Evolutionary conservation across 2,797 vertebrate genomes (phyloP), one percentile per base, ranked within the genome.

Genomic region (Tangara arthus): DNA sequence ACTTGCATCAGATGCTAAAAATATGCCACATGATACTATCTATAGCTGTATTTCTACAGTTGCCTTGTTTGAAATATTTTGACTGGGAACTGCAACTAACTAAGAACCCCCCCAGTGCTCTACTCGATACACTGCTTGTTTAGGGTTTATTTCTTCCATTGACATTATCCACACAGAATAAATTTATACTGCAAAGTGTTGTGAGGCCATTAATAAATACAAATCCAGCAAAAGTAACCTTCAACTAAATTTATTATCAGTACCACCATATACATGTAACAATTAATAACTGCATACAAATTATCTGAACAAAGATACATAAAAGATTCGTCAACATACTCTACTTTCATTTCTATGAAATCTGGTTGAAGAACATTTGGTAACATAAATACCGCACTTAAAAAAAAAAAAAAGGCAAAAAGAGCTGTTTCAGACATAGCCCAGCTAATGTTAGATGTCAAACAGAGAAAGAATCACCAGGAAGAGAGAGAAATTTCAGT

Each of bases 1-100:
- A 72, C 94, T 97, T 97, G 94, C 95, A 97, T 96, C 96, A 97
- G 78, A 96, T 78, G 94, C 87, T 97, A 96, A 98, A 97, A 97
- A 97, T 97, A 98, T 84, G 96, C 91, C 96, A 94, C 32, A 86
- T 76, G 95, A 96, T 94, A 95, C 97, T 95, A 96, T 94, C 94
- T 94, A 93, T 93, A 96, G 85, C 53, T 78, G 57, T 79, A 97
- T 96, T 98, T 97, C 95, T 91, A 78, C 83, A 92, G 53, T 94
- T 86, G 93, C 75, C 83, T 82, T 84, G 53, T 95, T 90, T 89
- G 94, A 97, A 97, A 97, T 95, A 91, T 97, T 97, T 97, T 96
- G 92, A 96, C 91, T 68, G 41, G 71, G 69, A 96, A 84, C 66
- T 64, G 56, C 82, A 50, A 57, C 90, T 95, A 93, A 97, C 68